Percentiles rank a stretch among this genome's conserved stretches.
Evolutionary conservation across 2,113 vertebrate genomes (phyloP).

Genomic region (Notothenia coriiceps): DNA sequence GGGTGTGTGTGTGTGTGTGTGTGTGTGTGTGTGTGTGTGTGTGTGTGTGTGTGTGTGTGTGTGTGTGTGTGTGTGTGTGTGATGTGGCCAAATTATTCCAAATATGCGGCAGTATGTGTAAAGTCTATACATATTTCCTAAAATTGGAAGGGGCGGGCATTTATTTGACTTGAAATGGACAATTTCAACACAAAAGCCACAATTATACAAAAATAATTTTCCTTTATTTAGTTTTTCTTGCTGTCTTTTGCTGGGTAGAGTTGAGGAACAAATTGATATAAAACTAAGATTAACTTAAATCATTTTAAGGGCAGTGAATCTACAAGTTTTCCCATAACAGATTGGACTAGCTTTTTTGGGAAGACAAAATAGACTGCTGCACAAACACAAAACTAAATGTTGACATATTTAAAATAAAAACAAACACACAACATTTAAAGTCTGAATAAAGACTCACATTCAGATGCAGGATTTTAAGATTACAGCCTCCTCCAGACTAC

Average conservation of each 20-base stretch:
- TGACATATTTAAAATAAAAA: neutral
- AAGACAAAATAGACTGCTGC: neutral
- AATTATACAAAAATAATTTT: neutral
- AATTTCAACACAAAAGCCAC: neutral
- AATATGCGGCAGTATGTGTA: slow-evolving; percentile 9
- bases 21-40: slow-evolving; percentile 2
- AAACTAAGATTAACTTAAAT: neutral
- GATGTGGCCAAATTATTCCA: slow-evolving; percentile 29
- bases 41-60: slow-evolving; percentile 18
- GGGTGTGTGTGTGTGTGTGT: slow-evolving; percentile 2
- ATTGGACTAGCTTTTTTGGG: neutral
- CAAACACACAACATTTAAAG: neutral
- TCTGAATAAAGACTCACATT: too few species aligned
- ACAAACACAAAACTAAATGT: neutral
- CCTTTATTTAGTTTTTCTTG: neutral
- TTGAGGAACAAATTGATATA: neutral
- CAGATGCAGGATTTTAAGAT: neutral
- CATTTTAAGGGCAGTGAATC: neutral
- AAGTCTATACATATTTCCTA: slow-evolving; percentile 22
- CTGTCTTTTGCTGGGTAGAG: neutral
- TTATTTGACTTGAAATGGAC: neutral
- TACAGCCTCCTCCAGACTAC: slow-evolving; percentile 2
- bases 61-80: slow-evolving; percentile 18
- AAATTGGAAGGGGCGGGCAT: slow-evolving; percentile 8
- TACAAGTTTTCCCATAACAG: neutral